A percentile compares a stretch with the other conserved stretches of the same genome.
These are phyloP conservation scores for Perca flavescens DNA, from an alignment of 2,113 vertebrate genomes.

Conservation along the genomic window DNA sequence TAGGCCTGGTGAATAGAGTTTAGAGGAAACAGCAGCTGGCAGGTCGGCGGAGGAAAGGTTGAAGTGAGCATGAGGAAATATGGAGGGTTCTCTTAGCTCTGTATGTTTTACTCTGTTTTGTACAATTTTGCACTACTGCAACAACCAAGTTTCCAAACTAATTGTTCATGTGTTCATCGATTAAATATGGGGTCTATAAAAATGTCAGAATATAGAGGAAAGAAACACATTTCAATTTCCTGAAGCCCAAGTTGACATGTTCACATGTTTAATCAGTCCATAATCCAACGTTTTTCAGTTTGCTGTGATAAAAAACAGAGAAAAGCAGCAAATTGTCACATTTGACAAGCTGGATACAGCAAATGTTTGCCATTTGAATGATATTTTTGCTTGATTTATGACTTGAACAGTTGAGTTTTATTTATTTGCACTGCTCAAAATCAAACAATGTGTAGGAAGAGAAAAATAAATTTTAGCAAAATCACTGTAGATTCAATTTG, in stretches of 20 bases:
- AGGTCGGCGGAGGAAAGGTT: slow-evolving; percentile 55
- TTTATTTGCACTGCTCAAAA: slow-evolving; percentile 9
- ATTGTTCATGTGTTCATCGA: background rate
- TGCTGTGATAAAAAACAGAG: background rate
- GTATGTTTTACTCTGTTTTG: background rate
- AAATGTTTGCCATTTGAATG: background rate
- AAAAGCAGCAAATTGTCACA: background rate
- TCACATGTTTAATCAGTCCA: background rate
- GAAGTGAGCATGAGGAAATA: slow-evolving; percentile 11
- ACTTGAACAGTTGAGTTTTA: background rate
- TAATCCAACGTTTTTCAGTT: background rate
- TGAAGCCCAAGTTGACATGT: too few species aligned
- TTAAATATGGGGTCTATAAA: background rate
- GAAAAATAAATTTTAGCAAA: background rate
- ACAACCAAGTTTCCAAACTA: background rate
- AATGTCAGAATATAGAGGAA: background rate
- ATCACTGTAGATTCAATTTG: background rate
- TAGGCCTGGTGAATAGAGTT: slow-evolving; percentile 62
- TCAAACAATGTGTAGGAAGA: background rate
- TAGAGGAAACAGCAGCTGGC: slow-evolving; percentile 38
- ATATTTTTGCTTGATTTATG: background rate
- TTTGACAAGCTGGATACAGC: background rate
- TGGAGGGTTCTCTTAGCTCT: background rate
- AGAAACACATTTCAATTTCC: background rate
- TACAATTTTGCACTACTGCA: background rate